Evolutionary conservation across 2,797 vertebrate species (phyloP), one percentile per base, ranked within the genome.

Genomic region (Odontamblyopus rebecca): DNA sequence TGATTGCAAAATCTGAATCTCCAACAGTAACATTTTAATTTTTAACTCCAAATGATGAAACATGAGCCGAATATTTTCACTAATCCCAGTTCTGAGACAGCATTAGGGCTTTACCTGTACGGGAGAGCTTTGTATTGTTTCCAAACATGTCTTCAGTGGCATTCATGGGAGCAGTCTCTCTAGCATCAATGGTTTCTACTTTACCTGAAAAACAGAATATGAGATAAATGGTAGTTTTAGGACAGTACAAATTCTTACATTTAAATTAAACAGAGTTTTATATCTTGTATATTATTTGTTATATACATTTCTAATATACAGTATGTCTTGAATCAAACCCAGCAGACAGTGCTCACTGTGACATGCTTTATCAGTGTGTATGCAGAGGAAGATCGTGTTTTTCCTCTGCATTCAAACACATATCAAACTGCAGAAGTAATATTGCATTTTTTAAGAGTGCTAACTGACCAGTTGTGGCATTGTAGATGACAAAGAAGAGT

Each of bases 101-200:
- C 62, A 56, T 62, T 29, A 13, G 6, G 38, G 4, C 26, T 27
- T 16, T 67, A 98, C 97, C 97, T 94, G 93, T 95, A 57, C 85
- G 85, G 12, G 96, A 95, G 27, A 96, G 92, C 66, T 92, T 80
- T 1, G 95, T 93, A 90, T 90, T 88, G 82, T 95, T 97, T 65
- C 92, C 89, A 92, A 96, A 99, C 98, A 99, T 98, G 83, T 76
- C 71, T 32, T 83, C 29, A 0, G 82, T 85, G 68, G 97, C 96
- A 0, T 60, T 82, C 75, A 84, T 91, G 5, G 98, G 97, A 2
- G 98, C 98, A 2, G 94, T 95, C 78, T 98, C 98, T 54, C 97
- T 95, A 0, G 97, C 95, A 15, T 98, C 95, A 27, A 99, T 97
- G 76, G 96, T 89, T 86, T 99, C 97, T 72, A 94, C 95, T 87